Percentiles rank a stretch among this genome's conserved stretches.
Evolutionary conservation across 1,140 invertebrate species (phyloP).

Genomic region (Notospermus geniculatus): DNA sequence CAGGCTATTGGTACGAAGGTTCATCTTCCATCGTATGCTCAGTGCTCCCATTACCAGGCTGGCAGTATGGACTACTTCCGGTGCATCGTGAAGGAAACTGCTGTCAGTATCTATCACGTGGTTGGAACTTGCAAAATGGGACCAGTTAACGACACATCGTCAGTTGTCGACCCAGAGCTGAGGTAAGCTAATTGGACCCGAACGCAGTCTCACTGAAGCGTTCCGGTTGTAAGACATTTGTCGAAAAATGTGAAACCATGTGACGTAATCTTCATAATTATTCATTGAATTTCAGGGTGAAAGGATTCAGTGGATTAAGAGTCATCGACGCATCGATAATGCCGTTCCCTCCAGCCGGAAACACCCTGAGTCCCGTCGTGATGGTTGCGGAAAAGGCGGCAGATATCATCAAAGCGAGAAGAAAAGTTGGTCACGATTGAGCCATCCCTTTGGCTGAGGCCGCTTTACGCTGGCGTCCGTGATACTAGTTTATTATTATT

Average conservation of each 20-base stretch:
- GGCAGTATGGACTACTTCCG: not conserved
- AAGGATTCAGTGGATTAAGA: constrained; percentile 35
- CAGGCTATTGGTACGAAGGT: not conserved
- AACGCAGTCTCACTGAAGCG: constrained; percentile 85
- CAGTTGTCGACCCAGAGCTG: constrained; percentile 73
- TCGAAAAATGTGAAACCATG: constrained; percentile 72
- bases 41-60: not conserved
- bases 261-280: constrained; percentile 28
- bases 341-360: constrained; percentile 59
- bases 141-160: constrained; percentile 63
- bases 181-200: constrained; percentile 32
- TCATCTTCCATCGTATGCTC: not conserved
- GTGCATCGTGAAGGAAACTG: constrained; percentile 39
- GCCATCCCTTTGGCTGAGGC: too few species aligned
- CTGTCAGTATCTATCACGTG: constrained; percentile 63
- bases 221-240: constrained; percentile 89
- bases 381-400: constrained; percentile 88
- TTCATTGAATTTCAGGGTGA: constrained; percentile 33
- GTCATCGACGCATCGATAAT: constrained; percentile 48
- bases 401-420: constrained; percentile 69
- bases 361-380: constrained; percentile 77
- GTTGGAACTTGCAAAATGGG: constrained; percentile 75
- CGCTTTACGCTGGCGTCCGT: too few species aligned
- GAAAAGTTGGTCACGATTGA: too few species aligned
- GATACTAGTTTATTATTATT: too few species aligned